Conservation (phyloP, 2,797 vertebrate species). For the Argya squamiceps region DNA sequence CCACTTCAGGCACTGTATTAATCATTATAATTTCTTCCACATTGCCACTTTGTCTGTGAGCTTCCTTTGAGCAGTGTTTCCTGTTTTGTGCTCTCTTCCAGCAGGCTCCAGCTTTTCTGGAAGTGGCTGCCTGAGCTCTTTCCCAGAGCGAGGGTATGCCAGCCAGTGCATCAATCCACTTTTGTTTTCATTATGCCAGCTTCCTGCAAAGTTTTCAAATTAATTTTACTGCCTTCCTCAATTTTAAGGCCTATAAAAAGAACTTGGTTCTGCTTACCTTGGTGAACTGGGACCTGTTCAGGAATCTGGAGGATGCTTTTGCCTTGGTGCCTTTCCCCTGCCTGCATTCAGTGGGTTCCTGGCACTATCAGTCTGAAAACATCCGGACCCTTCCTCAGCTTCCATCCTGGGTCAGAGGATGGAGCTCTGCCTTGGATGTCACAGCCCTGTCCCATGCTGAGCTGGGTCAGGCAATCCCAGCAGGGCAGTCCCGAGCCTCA, state of each 20-base stretch:
- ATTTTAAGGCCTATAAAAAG: constrained; percentile 70
- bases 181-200: constrained; percentile 74
- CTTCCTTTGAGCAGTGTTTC: constrained; percentile 33
- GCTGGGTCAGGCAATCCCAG: background rate
- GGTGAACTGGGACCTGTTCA: constrained; percentile 56
- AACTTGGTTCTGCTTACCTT: constrained; percentile 44
- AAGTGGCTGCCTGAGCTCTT: constrained; percentile 41
- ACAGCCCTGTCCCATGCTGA: fast-evolving
- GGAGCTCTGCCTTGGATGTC: background rate
- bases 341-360: background rate
- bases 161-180: constrained; percentile 59
- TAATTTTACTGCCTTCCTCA: constrained; percentile 74
- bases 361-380: background rate
- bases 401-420: background rate
- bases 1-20: constrained; percentile 4
- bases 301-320: constrained; percentile 15
- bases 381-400: background rate
- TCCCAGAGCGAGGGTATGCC: constrained; percentile 59
- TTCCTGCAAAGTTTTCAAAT: constrained; percentile 75
- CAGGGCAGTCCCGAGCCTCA: background rate
- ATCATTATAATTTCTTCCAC: constrained; percentile 53
- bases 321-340: background rate
- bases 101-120: constrained; percentile 43
- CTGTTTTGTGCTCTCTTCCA: constrained; percentile 26
- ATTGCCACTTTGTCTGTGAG: constrained; percentile 10